Evolutionary conservation across 2,113 vertebrate species (phyloP).

Genomic region (Ornithorhynchus anatinus): DNA sequence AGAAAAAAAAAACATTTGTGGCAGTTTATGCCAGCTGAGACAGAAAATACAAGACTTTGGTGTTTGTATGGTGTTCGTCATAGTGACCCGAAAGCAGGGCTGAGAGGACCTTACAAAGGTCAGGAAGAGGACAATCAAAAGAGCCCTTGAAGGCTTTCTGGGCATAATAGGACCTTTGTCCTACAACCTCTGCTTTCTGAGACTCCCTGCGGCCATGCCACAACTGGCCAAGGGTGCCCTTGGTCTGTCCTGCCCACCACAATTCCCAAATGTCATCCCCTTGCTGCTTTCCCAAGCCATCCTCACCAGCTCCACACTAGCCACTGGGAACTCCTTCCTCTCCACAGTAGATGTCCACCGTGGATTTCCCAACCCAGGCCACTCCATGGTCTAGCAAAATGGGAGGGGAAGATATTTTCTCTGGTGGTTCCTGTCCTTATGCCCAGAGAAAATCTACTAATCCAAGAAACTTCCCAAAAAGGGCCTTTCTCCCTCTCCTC

Average conservation of each 20-base stretch:
- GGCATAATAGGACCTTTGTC: background rate
- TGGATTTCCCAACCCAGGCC: no score
- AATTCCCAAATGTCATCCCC: background rate
- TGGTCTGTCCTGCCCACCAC: background rate
- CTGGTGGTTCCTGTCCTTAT: no score
- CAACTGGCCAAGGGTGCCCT: background rate
- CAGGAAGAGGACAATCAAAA: conserved; percentile 2
- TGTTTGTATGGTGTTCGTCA: conserved; percentile 28
- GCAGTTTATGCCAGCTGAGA: conserved; percentile 26
- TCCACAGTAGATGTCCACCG: no score
- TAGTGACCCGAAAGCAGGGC: conserved; percentile 26
- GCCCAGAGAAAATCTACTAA: no score
- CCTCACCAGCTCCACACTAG: background rate
- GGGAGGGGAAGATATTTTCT: no score
- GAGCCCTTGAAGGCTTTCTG: conserved; percentile 17
- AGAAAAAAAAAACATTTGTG: background rate
- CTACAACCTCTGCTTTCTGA: background rate
- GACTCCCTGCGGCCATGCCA: background rate
- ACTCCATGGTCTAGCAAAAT: no score
- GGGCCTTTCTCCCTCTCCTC: no score
- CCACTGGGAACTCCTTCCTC: background rate
- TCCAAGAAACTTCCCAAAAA: no score
- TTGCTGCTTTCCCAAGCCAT: no score
- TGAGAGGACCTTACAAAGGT: conserved; percentile 6
- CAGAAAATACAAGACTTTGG: conserved; percentile 31